Evolutionary conservation across 2,113 vertebrate species (phyloP).

Genomic region (Rhea pennata): DNA sequence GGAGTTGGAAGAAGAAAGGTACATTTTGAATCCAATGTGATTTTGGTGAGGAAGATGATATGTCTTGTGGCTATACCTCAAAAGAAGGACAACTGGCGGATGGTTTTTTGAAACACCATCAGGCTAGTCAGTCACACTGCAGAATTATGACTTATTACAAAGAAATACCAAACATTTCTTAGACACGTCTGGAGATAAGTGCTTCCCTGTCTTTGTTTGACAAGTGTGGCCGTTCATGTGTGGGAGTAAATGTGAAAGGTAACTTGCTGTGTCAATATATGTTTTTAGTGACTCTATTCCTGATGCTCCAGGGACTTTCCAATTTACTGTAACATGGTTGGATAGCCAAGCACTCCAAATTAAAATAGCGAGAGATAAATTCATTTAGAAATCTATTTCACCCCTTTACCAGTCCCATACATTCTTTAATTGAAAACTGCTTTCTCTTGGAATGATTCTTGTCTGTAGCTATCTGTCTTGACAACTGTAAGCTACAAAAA

Average conservation of each 20-base stretch:
- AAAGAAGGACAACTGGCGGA: not conserved
- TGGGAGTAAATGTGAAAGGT: slow-evolving; percentile 23
- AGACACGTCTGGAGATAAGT: slow-evolving; percentile 7
- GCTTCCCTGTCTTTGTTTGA: slow-evolving; percentile 2
- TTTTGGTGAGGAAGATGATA: not conserved
- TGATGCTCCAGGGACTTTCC: slow-evolving; percentile 11
- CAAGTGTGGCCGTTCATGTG: not conserved
- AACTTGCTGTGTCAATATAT: not conserved
- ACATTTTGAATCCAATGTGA: not conserved
- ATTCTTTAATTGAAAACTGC: not conserved
- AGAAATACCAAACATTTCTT: slow-evolving; percentile 3
- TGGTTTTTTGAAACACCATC: not conserved
- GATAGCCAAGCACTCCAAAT: slow-evolving; percentile 1
- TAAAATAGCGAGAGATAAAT: not conserved
- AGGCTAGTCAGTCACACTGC: not conserved
- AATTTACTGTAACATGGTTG: not conserved
- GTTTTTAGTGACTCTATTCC: not conserved
- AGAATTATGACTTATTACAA: not conserved
- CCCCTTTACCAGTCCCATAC: not conserved
- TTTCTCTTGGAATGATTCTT: not conserved
- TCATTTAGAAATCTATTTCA: slow-evolving; percentile 14
- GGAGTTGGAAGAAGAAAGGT: not conserved
- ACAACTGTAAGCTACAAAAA: not conserved
- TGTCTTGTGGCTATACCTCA: not conserved
- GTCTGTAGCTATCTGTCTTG: rapidly evolving